Percentiles rank a stretch among this genome's conserved stretches.
Conservation (phyloP, 2,888 invertebrate genomes). For the Phortica magna region DNA sequence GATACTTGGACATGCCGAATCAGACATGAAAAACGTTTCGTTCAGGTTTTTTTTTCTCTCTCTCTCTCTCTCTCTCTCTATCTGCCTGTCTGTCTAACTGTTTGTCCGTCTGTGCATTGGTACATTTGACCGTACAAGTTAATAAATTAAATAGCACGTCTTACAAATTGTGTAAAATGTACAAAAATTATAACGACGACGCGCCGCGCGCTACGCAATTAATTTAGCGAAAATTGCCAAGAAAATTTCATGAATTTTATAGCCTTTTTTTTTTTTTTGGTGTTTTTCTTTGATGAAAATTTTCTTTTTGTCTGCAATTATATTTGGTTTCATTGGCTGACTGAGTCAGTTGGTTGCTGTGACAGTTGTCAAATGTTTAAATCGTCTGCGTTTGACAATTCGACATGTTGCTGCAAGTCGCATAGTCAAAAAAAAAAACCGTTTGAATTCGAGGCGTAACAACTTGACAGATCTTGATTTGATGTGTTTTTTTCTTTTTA, state of each 20-base stretch:
- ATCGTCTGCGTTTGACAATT: constrained; percentile 40
- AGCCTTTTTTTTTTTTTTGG: not conserved
- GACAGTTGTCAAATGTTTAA: constrained; percentile 69
- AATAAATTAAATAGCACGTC: constrained; percentile 62
- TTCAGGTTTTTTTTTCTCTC: not conserved
- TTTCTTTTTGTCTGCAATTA: constrained; percentile 48
- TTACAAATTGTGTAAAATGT: constrained; percentile 42
- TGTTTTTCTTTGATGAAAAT: not conserved
- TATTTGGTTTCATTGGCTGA: too few relatives aligned
- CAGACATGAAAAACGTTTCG: too few relatives aligned
- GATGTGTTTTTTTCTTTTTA: not conserved
- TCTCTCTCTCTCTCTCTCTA: too few relatives aligned
- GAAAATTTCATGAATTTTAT: not conserved
- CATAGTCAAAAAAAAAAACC: too few relatives aligned
- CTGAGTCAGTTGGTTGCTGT: constrained; percentile 51
- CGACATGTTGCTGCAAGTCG: constrained; percentile 15
- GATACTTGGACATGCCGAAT: too few relatives aligned
- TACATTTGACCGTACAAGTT: constrained; percentile 43
- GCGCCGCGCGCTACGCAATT: constrained; percentile 42
- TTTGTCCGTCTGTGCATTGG: not conserved
- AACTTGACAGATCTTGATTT: not conserved
- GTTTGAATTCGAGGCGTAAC: not conserved
- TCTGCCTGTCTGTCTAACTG: too few relatives aligned
- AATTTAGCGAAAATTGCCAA: constrained; percentile 20
- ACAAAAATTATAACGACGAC: constrained; percentile 64